phyloP scores from a whole-genome alignment of 2,797 vertebrate genomes.

The Ptychadena robeensis region DNA sequence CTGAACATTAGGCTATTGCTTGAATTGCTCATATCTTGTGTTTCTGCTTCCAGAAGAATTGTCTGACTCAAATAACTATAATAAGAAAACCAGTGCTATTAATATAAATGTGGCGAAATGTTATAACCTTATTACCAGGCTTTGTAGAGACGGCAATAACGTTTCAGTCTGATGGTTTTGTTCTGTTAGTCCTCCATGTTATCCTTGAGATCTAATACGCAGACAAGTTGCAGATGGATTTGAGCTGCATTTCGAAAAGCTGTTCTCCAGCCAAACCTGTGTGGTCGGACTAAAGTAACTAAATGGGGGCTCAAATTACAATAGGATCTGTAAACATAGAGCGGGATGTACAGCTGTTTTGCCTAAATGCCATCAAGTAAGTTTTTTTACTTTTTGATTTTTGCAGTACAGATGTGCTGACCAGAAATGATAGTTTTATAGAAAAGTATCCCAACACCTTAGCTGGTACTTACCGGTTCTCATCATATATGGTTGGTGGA shows the following conservation, averaged over 20 bases:
- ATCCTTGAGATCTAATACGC: slow-evolving; percentile 26
- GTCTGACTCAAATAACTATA: not conserved
- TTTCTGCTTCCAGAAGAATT: not conserved
- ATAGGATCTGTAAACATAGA: not conserved
- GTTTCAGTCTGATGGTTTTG: not conserved
- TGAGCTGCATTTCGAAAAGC: slow-evolving; percentile 5
- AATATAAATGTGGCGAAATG: not conserved
- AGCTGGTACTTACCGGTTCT: too few species aligned
- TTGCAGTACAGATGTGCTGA: too few species aligned
- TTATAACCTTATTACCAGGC: not conserved
- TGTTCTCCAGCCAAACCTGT: slow-evolving; percentile 9
- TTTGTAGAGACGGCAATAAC: slow-evolving; percentile 1
- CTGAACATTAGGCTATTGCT: not conserved
- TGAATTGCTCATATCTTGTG: not conserved
- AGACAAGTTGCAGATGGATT: not conserved
- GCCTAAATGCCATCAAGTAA: not conserved
- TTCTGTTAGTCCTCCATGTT: not conserved
- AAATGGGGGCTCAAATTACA: not conserved
- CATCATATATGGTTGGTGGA: too few species aligned
- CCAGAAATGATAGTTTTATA: too few species aligned
- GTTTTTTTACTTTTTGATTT: not conserved
- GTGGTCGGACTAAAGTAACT: not conserved
- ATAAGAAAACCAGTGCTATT: not conserved
- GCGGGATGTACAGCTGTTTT: not conserved
- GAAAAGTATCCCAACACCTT: too few species aligned